Conservation (phyloP, 1,140 invertebrate genomes). For the Cydia splendana region DNA sequence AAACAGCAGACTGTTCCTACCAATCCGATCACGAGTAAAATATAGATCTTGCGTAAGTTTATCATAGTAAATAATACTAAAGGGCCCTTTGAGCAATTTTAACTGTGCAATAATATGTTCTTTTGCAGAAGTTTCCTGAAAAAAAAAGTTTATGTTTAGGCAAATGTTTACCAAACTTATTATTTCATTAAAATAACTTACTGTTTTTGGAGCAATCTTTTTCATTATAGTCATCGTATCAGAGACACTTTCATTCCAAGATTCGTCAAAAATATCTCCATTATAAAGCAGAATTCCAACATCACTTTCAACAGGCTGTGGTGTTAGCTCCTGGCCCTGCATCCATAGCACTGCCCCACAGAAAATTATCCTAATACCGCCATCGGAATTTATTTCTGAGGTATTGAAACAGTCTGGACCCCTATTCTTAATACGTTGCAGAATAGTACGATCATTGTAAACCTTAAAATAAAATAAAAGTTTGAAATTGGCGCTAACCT, state of each 20-base stretch:
- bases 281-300: conserved; percentile 70
- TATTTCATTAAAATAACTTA: conserved; percentile 27
- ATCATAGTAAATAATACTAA: conserved; percentile 90
- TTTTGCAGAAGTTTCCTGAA: conserved; percentile 48
- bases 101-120: conserved; percentile 50
- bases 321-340: conserved; percentile 59
- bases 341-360: conserved; percentile 72
- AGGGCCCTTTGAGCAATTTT: conserved; percentile 87
- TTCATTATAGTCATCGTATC: conserved; percentile 62
- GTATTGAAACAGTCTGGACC: conserved; percentile 60
- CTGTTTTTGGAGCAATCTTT: conserved; percentile 38
- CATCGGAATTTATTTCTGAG: conserved; percentile 39
- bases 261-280: conserved; percentile 75
- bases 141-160: conserved; percentile 32
- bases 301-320: conserved; percentile 69
- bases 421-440: conserved; percentile 63
- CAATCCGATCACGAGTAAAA: conserved; percentile 93
- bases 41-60: conserved; percentile 83
- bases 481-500: conserved; percentile 14
- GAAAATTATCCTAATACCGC: conserved; percentile 48
- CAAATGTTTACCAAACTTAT: conserved; percentile 17
- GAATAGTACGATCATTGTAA: conserved; percentile 56
- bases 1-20: conserved; percentile 90
- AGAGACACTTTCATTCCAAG: conserved; percentile 51
- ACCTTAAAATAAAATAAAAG: conserved; percentile 35